Conservation (phyloP, 2,113 vertebrate species). For the Rhodinocichla rosea region DNA sequence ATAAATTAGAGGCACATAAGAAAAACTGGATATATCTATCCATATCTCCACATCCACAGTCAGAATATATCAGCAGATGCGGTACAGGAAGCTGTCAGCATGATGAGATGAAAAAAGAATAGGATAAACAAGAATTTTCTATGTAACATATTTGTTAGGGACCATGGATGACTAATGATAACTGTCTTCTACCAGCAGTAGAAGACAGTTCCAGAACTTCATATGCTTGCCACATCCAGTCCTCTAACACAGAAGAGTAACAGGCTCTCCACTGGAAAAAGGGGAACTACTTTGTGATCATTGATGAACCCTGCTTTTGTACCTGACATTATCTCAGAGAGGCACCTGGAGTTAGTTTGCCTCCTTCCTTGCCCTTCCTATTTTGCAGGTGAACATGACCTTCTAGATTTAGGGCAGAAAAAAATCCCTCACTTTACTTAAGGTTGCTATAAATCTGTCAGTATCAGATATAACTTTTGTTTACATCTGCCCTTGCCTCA, state of each 20-base stretch:
- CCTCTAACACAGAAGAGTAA: not conserved
- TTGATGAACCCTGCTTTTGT: not conserved
- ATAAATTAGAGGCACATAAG: not conserved
- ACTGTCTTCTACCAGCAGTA: not conserved
- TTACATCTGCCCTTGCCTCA: not conserved
- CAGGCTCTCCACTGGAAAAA: not conserved
- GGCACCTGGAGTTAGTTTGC: not conserved
- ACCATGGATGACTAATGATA: not conserved
- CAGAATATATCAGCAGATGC: not conserved
- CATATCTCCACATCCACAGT: not conserved
- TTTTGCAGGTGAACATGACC: not conserved
- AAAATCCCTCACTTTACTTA: not conserved
- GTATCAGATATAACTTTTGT: not conserved
- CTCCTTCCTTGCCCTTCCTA: not conserved
- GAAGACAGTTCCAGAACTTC: not conserved
- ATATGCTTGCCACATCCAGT: not conserved
- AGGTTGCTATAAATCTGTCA: not conserved
- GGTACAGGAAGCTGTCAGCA: not conserved
- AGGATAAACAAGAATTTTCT: not conserved
- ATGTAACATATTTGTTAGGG: not conserved
- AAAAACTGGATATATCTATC: not conserved
- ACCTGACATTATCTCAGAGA: not conserved
- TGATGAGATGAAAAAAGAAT: not conserved
- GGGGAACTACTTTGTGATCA: not conserved
- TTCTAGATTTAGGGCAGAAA: not conserved